phyloP scores from a whole-genome alignment of 2,888 invertebrate species.

The Crepidodera aurea region DNA sequence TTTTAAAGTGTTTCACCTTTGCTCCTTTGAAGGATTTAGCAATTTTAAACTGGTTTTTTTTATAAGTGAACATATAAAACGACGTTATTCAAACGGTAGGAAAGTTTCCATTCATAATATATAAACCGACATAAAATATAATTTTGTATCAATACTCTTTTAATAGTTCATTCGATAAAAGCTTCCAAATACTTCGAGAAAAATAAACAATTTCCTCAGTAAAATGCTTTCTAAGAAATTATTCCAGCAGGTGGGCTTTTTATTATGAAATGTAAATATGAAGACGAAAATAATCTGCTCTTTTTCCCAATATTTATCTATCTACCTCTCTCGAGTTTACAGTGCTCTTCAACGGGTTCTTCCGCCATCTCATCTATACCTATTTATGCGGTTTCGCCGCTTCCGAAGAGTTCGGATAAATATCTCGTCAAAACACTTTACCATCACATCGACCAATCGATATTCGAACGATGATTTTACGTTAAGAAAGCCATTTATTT shows the following conservation, averaged over 20 bases:
- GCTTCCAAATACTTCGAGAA: constrained; percentile 9
- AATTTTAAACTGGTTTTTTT: no score
- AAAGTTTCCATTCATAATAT: background rate
- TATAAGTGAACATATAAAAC: no score
- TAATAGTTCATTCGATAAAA: constrained; percentile 15
- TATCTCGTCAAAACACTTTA: constrained; percentile 37
- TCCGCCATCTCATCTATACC: constrained; percentile 24
- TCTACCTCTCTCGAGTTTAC: constrained; percentile 37
- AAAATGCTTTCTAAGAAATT: constrained; percentile 36
- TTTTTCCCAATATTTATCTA: constrained; percentile 44
- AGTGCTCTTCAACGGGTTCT: constrained; percentile 36
- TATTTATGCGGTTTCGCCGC: constrained; percentile 27
- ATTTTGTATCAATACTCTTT: constrained; percentile 15
- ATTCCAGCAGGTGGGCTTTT: constrained; percentile 40
- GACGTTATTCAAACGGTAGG: no score
- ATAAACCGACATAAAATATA: background rate
- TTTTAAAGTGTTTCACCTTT: no score
- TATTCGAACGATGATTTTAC: constrained; percentile 18
- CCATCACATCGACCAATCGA: constrained; percentile 36
- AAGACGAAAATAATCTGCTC: constrained; percentile 43
- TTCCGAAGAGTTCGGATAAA: constrained; percentile 30
- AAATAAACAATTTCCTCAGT: constrained; percentile 19
- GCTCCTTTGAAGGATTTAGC: no score
- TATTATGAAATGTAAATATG: constrained; percentile 38
- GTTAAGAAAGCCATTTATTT: background rate